Evolutionary conservation across 2,113 vertebrate species (phyloP), one percentile per base, ranked within the genome.

Genomic region (Epinephelus fuscoguttatus): DNA sequence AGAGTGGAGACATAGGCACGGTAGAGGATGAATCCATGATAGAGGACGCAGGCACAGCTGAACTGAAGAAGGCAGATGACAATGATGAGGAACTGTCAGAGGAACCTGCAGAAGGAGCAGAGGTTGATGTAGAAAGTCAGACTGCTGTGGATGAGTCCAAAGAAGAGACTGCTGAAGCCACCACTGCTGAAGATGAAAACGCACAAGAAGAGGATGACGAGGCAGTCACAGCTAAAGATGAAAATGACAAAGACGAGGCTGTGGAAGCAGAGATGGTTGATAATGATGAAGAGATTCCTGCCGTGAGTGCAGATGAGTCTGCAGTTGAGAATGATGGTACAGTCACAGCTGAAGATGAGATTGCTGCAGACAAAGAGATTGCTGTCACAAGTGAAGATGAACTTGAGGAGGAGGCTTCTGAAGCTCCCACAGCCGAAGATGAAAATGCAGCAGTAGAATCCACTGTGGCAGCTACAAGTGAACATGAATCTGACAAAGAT

Each of bases 171-270:
- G 37, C 52, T 8, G 37, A 33, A 53, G 62, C 12, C 30, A 23
- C 17, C 25, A 25, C 27, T 60, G 1, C 52, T 63, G 11, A 0
- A 0, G 27, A 75, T 62, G 17, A 55, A 12, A 52, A 70, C 40
- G 12, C 30, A 55, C 15, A 6, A 33, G 50, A 33, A 70, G 50
- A 40, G 19, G 50, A n/a, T 55, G 30, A 53, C 0, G 53, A 52
- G 40, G 62, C n/a, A 37, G 47, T 2, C 0, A 23, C 21, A 4
- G 13, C n/a, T 2, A 45, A 84, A 4, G 15, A 18, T 1, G 19
- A 80, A 13, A 84, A 81, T 37, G 83, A 80, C 11, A 53, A 62
- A 52, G 81, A 86, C 0, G 59, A 60, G 8, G 25, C 23, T 30
- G 49, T 18, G 25, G 78, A 52, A 69, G 57, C 50, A 50, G 71